These are phyloP conservation scores for Blennius ocellaris DNA, from an alignment of 2,113 vertebrate genomes.

Conservation along the genomic window DNA sequence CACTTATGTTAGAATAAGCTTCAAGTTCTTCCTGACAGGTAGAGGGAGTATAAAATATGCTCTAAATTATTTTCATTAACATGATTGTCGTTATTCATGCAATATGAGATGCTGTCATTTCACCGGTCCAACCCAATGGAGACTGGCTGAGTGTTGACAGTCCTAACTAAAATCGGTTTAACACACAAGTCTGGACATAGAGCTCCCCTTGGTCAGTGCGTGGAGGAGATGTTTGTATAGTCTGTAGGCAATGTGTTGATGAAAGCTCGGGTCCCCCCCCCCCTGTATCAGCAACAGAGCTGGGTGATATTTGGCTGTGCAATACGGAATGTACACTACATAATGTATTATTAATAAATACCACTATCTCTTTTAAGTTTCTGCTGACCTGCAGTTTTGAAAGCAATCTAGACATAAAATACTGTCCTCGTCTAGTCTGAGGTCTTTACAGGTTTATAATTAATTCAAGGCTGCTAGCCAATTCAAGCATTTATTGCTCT, in stretches of 20 bases:
- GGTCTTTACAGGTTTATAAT: background rate
- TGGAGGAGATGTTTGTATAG: constrained; percentile 2
- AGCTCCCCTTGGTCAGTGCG: background rate
- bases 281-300: constrained; percentile 11
- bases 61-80: too few species aligned
- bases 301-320: constrained; percentile 3
- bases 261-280: background rate
- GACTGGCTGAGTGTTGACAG: too few species aligned
- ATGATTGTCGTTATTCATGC: too few species aligned
- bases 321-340: background rate
- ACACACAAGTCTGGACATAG: background rate
- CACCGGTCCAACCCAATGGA: too few species aligned
- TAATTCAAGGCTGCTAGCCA: too few species aligned
- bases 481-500: background rate
- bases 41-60: too few species aligned
- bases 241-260: constrained; percentile 4
- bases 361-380: constrained; percentile 29
- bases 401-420: constrained; percentile 5
- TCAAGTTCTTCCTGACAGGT: too few species aligned
- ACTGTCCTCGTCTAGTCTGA: background rate
- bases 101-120: too few species aligned
- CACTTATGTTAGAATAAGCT: too few species aligned
- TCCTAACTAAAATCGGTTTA: too few species aligned
- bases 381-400: constrained; percentile 25
- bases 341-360: constrained; percentile 33